Conservation (phyloP, 2,888 invertebrate genomes). For the Epinotia brunnichana region DNA sequence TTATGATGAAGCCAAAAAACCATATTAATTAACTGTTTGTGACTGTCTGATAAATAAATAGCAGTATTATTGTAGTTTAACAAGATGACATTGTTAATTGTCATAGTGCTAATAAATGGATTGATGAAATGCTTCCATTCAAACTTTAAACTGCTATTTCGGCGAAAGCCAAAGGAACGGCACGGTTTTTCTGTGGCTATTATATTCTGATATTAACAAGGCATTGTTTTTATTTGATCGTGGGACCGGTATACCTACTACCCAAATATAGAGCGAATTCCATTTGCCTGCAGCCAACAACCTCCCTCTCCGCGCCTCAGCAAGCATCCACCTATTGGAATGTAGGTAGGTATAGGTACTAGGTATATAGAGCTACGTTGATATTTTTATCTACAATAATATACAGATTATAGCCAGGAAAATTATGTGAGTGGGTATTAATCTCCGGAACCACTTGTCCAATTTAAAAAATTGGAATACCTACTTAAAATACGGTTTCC, state of each 20-base stretch:
- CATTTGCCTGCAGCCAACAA: conserved; percentile 53
- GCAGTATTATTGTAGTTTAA: too few species aligned
- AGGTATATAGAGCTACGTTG: too few species aligned
- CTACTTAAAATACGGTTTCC: not conserved
- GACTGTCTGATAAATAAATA: not conserved
- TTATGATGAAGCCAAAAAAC: not conserved
- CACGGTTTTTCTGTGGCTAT: not conserved
- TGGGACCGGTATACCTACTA: conserved; percentile 47
- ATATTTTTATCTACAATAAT: too few species aligned
- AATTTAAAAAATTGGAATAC: not conserved
- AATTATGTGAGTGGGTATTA: too few species aligned
- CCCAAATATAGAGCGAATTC: conserved; percentile 66
- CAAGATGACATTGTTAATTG: too few species aligned
- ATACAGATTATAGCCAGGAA: too few species aligned
- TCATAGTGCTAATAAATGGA: too few species aligned
- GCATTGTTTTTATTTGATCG: conserved; percentile 10
- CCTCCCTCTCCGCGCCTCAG: conserved; percentile 42
- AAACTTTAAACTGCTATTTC: too few species aligned
- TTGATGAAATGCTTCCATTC: too few species aligned
- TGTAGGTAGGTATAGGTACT: not conserved
- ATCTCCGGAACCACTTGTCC: too few species aligned
- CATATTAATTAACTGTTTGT: not conserved
- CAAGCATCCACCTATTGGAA: conserved; percentile 8
- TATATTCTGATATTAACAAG: not conserved
- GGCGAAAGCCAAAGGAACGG: too few species aligned